A percentile compares a stretch with the other conserved stretches of the same genome.
These are phyloP conservation scores for Thoracochromis brauschi DNA, from an alignment of 2,113 vertebrate species.

Conservation along the genomic window DNA sequence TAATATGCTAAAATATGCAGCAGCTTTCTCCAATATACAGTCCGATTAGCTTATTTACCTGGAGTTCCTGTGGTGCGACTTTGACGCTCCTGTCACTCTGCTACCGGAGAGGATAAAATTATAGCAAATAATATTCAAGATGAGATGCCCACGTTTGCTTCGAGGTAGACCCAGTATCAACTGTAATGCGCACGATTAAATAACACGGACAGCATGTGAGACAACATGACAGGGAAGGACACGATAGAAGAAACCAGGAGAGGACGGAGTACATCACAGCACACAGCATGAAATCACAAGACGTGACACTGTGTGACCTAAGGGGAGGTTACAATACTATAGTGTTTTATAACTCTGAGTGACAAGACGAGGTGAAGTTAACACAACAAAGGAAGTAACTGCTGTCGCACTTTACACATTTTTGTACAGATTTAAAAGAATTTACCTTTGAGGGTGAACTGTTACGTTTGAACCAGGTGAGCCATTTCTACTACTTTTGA, in stretches of 20 bases:
- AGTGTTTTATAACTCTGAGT: not conserved
- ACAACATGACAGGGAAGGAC: not conserved
- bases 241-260: not conserved
- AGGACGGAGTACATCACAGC: not conserved
- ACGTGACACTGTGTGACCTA: not conserved
- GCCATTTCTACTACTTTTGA: fast-evolving
- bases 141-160: not conserved
- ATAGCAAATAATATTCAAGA: not conserved
- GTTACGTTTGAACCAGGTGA: not conserved
- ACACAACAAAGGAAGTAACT: not conserved
- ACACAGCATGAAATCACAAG: not conserved
- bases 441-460: not conserved
- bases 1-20: not conserved
- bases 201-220: not conserved
- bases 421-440: not conserved
- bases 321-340: not conserved
- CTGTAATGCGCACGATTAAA: fast-evolving
- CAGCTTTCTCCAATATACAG: not conserved
- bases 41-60: not conserved
- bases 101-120: not conserved
- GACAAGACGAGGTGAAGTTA: not conserved
- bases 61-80: not conserved
- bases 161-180: not conserved
- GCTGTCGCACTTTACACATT: not conserved
- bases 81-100: not conserved